Evolutionary conservation across 2,113 vertebrate genomes (phyloP).

Genomic region (Rhinolophus sinicus): DNA sequence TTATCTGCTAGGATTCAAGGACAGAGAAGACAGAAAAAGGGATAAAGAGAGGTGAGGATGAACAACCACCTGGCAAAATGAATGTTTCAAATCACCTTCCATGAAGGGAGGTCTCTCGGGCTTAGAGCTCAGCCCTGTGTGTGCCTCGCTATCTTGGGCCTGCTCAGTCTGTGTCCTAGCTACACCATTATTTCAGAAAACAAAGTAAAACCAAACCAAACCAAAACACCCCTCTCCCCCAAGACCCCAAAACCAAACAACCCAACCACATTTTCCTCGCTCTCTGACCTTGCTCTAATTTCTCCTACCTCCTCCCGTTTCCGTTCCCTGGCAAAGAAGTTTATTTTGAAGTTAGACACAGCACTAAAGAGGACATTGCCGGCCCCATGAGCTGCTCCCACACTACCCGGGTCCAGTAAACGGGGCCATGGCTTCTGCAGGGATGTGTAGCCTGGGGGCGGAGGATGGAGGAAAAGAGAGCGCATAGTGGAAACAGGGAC

Average conservation of each 20-base stretch:
- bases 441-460: background rate
- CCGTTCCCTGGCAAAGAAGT: background rate
- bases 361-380: background rate
- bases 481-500: accelerated
- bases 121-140: background rate
- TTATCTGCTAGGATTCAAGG: slow-evolving; percentile 50
- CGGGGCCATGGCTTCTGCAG: accelerated
- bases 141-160: background rate
- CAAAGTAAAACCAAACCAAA: background rate
- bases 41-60: background rate
- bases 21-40: background rate
- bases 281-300: background rate
- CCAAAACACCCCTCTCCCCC: too few relatives aligned
- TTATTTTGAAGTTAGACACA: background rate
- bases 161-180: background rate
- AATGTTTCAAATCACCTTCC: too few relatives aligned
- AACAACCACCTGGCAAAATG: background rate
- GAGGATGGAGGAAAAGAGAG: background rate
- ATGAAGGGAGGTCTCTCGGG: background rate
- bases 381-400: background rate
- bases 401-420: background rate
- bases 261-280: background rate
- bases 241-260: background rate
- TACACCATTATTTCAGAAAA: background rate
- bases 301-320: background rate